Base-by-base conservation (phyloP, 2,888 invertebrate species). In the Tineola bisselliella region DNA sequence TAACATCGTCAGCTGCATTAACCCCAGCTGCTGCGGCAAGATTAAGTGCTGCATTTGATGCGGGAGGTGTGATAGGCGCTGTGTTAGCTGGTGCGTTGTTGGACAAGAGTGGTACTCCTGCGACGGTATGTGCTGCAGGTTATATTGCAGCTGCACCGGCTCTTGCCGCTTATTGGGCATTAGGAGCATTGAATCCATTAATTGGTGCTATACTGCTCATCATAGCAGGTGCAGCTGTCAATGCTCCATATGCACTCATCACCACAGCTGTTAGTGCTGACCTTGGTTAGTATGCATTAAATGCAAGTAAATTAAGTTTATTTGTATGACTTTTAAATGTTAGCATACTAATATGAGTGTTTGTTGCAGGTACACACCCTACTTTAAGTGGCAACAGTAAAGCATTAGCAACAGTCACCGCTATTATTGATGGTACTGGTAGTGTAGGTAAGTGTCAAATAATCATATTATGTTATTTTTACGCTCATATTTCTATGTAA, bases 181-280 rank as follows among this genome's bases (percentile, higher is more conserved):
- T 48, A n/a, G 48, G 48, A 5, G 48, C 31, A 56, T 11, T 56
- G 31, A 56, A 25, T 13, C 5, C 56, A 87, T 96, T 97, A 79
- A 81, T 48, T 10, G 48, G 48, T 10, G 48, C 48, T 5, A 5
- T 48, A 5, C 79, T 97, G 64, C 86, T 98, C 63, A 73, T 95
- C 61, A 62, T 92, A 3, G 91, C 92, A 33, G 98, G 98, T 4
- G 81, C 92, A 64, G 81, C 98, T 57, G 98, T 98, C 0, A 98
- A 98, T 81, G 98, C 97, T 0, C 98, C 98, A 0, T 98, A 98
- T 77, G 95, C 97, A 5, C 88, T 98, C 61, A 98, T 98, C 72
- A 98, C 98, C 2, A 98, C 98, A 0, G 96, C 97, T 0, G 98
- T 98, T 43, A 95, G 96, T 61, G 96, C 98, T 0, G 98, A 98